Percentiles rank a stretch among this genome's conserved stretches.
These are phyloP conservation scores for Amblyopsis rosae DNA, from an alignment of 2,113 vertebrate species.

Conservation along the genomic window DNA sequence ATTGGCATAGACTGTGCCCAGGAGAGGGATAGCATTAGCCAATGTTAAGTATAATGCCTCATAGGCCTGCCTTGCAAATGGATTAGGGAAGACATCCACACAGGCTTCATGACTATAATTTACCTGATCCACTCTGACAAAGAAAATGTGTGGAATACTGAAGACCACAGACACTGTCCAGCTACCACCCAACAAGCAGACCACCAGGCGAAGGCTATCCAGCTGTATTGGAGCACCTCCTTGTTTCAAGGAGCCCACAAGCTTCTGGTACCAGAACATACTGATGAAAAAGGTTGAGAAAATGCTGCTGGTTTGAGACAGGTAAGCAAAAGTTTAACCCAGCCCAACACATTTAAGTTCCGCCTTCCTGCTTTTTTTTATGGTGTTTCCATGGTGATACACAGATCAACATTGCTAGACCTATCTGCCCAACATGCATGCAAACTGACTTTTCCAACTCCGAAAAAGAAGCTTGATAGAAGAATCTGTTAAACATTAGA, in stretches of 20 bases:
- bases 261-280: conserved; percentile 78
- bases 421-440: no score
- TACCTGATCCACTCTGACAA: conserved; percentile 3
- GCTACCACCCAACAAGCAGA: conserved; percentile 59
- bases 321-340: conserved; percentile 41
- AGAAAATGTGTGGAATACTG: conserved; percentile 67
- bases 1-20: conserved; percentile 62
- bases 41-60: conserved; percentile 65
- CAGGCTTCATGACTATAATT: conserved; percentile 60
- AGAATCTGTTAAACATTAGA: no score
- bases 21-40: conserved; percentile 66
- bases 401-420: no score
- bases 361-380: no score
- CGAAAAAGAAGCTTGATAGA: no score
- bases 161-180: conserved; percentile 66
- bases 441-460: no score
- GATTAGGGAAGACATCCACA: conserved; percentile 45
- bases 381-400: no score
- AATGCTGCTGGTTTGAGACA: conserved; percentile 80
- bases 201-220: conserved; percentile 64
- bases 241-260: conserved; percentile 71
- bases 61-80: conserved; percentile 39
- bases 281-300: conserved; percentile 78
- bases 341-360: conserved; percentile 23
- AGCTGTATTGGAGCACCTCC: conserved; percentile 63